phyloP scores from a whole-genome alignment of 2,888 invertebrate genomes.

The Synergus laeviventris region DNA sequence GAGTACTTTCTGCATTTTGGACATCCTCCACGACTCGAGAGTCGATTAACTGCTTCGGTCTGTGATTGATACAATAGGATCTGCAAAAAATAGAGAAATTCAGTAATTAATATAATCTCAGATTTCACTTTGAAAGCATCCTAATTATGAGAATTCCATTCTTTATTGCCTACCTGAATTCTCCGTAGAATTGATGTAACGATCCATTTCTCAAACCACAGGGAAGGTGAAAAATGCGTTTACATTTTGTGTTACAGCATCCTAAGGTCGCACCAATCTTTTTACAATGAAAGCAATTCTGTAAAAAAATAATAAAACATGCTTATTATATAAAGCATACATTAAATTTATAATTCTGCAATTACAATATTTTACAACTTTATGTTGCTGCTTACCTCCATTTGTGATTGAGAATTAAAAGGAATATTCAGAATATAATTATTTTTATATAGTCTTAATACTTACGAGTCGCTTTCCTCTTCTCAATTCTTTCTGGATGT shows the following conservation, averaged over 20 bases:
- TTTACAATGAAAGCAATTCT: slow-evolving; percentile 85
- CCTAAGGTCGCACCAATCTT: slow-evolving; percentile 84
- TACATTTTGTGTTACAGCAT: slow-evolving; percentile 82
- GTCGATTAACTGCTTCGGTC: slow-evolving; percentile 78
- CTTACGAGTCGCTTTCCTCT: slow-evolving; percentile 83
- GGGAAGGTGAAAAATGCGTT: slow-evolving; percentile 84
- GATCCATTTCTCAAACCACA: slow-evolving; percentile 84
- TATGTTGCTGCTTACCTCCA: no score
- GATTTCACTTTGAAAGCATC: not conserved
- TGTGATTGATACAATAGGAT: slow-evolving; percentile 81
- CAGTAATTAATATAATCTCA: not conserved
- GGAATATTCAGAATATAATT: slow-evolving; percentile 7
- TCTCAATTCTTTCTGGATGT: slow-evolving; percentile 82
- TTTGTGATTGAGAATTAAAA: no score
- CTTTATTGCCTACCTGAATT: slow-evolving; percentile 76
- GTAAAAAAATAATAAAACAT: slow-evolving; percentile 61
- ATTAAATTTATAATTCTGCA: not conserved
- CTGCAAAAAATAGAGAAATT: slow-evolving; percentile 72
- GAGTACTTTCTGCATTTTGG: slow-evolving; percentile 61
- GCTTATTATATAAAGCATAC: not conserved
- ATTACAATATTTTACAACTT: no score
- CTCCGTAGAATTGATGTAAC: slow-evolving; percentile 81
- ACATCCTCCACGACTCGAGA: slow-evolving; percentile 60
- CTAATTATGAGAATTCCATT: not conserved
- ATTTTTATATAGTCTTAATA: slow-evolving; percentile 42